Conservation (phyloP, 2,797 vertebrate genomes). For the Darevskia nairensis region DNA sequence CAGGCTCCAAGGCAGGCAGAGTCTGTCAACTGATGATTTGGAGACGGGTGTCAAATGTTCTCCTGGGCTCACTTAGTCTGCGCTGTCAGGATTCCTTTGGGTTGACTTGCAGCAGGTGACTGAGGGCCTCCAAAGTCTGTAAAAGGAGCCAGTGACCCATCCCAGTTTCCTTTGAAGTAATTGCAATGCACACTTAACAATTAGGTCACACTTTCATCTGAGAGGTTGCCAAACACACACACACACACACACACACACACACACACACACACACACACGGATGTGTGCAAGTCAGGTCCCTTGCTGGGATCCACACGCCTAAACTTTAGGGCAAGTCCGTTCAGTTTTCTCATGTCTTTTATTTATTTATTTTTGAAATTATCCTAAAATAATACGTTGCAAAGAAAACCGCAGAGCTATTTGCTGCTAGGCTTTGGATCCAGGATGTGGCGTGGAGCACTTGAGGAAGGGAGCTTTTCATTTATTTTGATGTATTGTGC, state of each 20-base stretch:
- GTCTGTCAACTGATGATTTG: neutral
- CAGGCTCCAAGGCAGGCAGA: neutral
- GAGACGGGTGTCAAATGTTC: neutral
- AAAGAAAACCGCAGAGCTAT: neutral
- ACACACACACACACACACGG: too few relatives aligned
- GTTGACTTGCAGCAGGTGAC: conserved; percentile 49
- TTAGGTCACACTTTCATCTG: conserved; percentile 6
- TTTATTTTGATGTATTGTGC: neutral
- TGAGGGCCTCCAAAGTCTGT: conserved; percentile 42
- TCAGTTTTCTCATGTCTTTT: neutral
- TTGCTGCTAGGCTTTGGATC: neutral
- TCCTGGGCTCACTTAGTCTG: conserved; percentile 47
- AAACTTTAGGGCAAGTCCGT: neutral
- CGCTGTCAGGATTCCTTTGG: conserved; percentile 61
- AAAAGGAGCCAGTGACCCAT: conserved; percentile 16
- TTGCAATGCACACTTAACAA: neutral
- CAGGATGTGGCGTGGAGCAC: neutral
- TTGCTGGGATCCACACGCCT: neutral
- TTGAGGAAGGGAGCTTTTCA: neutral
- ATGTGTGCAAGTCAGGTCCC: too few relatives aligned
- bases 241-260: too few relatives aligned
- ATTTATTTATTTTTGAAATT: too few relatives aligned
- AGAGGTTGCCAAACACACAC: neutral
- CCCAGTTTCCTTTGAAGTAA: conserved; percentile 18
- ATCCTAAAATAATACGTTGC: neutral